These are phyloP conservation scores for Ammodytes dubius DNA, from an alignment of 2,113 vertebrate species.

Conservation along the genomic window DNA sequence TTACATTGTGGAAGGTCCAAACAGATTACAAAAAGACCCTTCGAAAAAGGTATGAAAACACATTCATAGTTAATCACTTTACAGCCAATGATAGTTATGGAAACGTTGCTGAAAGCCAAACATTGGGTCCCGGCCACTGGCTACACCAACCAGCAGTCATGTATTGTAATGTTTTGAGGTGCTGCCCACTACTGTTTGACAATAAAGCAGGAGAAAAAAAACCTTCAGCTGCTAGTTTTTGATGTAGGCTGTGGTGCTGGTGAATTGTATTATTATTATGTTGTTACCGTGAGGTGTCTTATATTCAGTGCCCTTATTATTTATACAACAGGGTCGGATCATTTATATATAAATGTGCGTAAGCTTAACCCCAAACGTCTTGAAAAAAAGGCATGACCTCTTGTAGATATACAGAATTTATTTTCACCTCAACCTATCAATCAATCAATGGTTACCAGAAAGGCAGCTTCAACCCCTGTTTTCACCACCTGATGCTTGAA, in stretches of 20 bases:
- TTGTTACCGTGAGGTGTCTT: too few species aligned
- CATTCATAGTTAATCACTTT: conserved; percentile 7
- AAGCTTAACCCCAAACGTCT: neutral
- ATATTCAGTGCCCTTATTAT: too few species aligned
- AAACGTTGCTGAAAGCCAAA: conserved; percentile 20
- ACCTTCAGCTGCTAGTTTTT: neutral
- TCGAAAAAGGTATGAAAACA: conserved; percentile 17
- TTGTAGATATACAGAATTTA: neutral
- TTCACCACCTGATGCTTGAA: neutral
- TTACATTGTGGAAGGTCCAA: conserved; percentile 3
- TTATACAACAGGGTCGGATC: too few species aligned
- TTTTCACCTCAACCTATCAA: neutral
- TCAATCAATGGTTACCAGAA: neutral
- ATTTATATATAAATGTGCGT: too few species aligned
- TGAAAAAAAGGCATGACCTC: neutral
- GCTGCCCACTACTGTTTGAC: conserved; percentile 26
- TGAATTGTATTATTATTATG: too few species aligned
- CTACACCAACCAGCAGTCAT: neutral
- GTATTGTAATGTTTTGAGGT: neutral
- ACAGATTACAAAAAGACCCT: conserved; percentile 11
- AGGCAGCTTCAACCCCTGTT: neutral
- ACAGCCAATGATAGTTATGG: neutral
- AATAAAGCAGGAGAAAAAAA: neutral
- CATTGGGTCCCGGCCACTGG: neutral
- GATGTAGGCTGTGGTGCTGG: neutral